Percentiles rank a stretch among this genome's conserved stretches.
These are phyloP conservation scores for Calyptommatus sinebrachiatus DNA, from an alignment of 2,113 vertebrate species.

Conservation along the genomic window DNA sequence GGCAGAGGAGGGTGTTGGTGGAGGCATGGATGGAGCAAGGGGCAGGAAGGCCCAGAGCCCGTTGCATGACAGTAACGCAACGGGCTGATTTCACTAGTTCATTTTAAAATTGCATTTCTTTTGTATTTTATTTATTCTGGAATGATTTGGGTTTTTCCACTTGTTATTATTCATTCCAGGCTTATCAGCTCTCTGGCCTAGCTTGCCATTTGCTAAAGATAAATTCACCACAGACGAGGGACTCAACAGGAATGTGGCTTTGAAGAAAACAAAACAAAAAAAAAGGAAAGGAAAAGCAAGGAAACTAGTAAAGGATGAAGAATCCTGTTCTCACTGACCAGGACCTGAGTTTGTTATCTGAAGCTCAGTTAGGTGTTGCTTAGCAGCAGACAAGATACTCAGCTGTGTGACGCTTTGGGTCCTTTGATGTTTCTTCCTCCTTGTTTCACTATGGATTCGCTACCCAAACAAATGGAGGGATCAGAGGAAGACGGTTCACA, in stretches of 20 bases:
- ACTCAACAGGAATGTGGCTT: constrained; percentile 16
- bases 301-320: constrained; percentile 10
- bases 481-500: background rate
- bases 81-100: no score
- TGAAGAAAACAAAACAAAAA: constrained; percentile 15
- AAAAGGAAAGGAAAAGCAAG: background rate
- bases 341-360: no score
- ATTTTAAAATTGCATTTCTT: no score
- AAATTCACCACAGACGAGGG: constrained; percentile 37
- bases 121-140: no score
- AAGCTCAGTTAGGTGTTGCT: background rate
- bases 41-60: no score
- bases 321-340: background rate
- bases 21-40: no score
- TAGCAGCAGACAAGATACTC: constrained; percentile 12
- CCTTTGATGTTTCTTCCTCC: background rate
- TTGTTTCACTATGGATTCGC: background rate
- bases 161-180: no score
- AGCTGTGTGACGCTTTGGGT: background rate
- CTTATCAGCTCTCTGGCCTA: no score
- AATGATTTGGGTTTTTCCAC: no score
- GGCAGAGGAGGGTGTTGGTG: no score
- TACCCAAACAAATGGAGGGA: background rate
- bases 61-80: no score
- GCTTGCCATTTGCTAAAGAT: constrained; percentile 48